These are phyloP conservation scores for Chymomyza caudatula DNA, from an alignment of 2,888 invertebrate genomes.

Conservation along the genomic window DNA sequence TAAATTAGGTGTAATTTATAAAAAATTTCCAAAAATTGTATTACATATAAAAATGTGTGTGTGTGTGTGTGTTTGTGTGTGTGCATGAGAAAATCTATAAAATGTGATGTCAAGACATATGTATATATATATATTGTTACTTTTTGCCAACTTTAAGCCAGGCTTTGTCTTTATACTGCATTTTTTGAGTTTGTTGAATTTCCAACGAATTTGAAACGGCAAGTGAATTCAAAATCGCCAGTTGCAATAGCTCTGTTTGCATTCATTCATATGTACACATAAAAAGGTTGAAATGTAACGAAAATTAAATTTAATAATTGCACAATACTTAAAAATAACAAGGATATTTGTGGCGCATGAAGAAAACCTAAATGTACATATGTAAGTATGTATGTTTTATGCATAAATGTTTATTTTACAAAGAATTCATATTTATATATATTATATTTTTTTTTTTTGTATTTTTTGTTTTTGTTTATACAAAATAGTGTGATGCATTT, in stretches of 20 bases:
- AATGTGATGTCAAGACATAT: not conserved
- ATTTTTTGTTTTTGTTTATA: conserved; percentile 29
- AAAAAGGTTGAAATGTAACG: conserved; percentile 29
- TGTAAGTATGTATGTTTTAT: conserved; percentile 12
- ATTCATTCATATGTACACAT: conserved; percentile 7
- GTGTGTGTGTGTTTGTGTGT: conserved; percentile 25
- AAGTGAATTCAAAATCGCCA: too few relatives aligned
- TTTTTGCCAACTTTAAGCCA: conserved; percentile 1
- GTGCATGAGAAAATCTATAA: conserved; percentile 27
- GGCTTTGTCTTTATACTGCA: conserved; percentile 36
- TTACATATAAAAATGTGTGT: conserved; percentile 9
- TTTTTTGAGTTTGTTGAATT: conserved; percentile 29
- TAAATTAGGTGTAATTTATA: not conserved
- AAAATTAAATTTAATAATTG: conserved; percentile 48
- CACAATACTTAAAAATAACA: conserved; percentile 58
- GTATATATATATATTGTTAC: not conserved
- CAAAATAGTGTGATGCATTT: conserved; percentile 56
- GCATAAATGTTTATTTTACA: conserved; percentile 35
- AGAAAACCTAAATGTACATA: conserved; percentile 25
- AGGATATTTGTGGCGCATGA: conserved; percentile 20
- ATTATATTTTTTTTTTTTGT: not conserved
- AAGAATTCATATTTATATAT: conserved; percentile 19
- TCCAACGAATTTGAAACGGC: conserved; percentile 17
- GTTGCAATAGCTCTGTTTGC: conserved; percentile 7
- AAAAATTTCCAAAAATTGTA: not conserved